These are phyloP conservation scores for Drosophila miranda DNA, from an alignment of 1,140 invertebrate species.

Conservation along the genomic window DNA sequence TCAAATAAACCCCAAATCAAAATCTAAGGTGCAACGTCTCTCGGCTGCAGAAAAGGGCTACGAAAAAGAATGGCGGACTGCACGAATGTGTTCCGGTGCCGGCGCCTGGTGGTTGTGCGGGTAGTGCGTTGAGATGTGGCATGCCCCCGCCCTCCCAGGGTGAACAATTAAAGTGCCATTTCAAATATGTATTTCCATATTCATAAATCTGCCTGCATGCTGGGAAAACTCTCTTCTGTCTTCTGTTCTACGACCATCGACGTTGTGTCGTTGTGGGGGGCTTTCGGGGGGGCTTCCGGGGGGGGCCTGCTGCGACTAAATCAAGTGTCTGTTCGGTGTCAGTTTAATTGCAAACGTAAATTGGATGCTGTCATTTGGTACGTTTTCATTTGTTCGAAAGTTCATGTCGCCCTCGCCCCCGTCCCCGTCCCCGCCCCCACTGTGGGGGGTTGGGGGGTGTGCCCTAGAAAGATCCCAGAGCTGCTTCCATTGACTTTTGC, in stretches of 20 bases:
- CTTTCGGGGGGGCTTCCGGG: background rate
- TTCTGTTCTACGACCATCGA: slow-evolving; percentile 25
- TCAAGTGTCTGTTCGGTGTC: slow-evolving; percentile 80
- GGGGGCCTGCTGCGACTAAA: slow-evolving; percentile 51
- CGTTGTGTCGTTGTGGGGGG: slow-evolving; percentile 7
- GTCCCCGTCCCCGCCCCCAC: background rate
- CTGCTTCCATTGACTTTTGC: slow-evolving; percentile 49
- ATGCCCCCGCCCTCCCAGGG: no score
- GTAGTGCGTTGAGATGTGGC: no score
- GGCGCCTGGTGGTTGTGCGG: slow-evolving; percentile 46
- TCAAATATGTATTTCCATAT: slow-evolving; percentile 19
- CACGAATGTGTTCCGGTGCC: slow-evolving; percentile 56
- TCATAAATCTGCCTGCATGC: slow-evolving; percentile 29
- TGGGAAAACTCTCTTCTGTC: background rate
- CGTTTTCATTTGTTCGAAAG: slow-evolving; percentile 69
- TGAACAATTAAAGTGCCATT: slow-evolving; percentile 23
- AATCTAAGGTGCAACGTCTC: background rate
- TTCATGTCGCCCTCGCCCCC: no score
- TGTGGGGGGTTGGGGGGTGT: background rate
- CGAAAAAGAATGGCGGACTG: slow-evolving; percentile 43
- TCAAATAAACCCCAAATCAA: background rate
- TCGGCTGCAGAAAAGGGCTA: background rate
- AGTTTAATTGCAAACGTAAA: slow-evolving; percentile 81
- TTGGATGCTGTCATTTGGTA: slow-evolving; percentile 78
- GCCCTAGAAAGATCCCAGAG: slow-evolving; percentile 28